phyloP scores from a whole-genome alignment of 2,113 vertebrate genomes.

The Pseudopodoces humilis region DNA sequence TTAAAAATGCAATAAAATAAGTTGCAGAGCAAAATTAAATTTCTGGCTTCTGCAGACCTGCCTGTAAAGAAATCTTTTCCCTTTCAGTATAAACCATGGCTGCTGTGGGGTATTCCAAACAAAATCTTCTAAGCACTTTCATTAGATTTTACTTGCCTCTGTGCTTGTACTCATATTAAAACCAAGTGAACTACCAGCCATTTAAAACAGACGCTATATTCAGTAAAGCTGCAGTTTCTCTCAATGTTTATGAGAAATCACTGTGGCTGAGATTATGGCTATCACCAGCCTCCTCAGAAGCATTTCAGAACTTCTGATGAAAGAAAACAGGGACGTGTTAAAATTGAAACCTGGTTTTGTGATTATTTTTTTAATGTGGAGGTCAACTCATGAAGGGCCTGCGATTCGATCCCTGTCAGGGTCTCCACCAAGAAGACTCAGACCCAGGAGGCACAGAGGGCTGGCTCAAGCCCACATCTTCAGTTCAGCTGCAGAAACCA shows the following conservation, averaged over 20 bases:
- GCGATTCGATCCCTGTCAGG: background rate
- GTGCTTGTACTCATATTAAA: slow-evolving; percentile 43
- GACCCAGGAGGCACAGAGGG: background rate
- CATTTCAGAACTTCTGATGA: slow-evolving; percentile 35
- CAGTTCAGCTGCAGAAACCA: background rate
- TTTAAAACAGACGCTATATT: slow-evolving; percentile 53
- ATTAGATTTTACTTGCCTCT: slow-evolving; percentile 63
- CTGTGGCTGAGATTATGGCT: slow-evolving; percentile 43
- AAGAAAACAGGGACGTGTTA: background rate
- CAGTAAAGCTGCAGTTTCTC: slow-evolving; percentile 40
- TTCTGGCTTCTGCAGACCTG: slow-evolving; percentile 69
- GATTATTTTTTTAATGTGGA: background rate
- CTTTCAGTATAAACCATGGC: background rate
- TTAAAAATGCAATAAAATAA: slow-evolving; percentile 85
- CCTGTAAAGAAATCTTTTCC: slow-evolving; percentile 59
- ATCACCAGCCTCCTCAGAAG: slow-evolving; percentile 47
- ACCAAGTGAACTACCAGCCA: slow-evolving; percentile 50
- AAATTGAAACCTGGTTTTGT: slow-evolving; percentile 19
- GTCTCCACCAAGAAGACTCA: background rate
- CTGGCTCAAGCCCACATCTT: background rate
- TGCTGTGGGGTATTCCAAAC: slow-evolving; percentile 50
- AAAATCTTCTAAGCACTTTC: slow-evolving; percentile 62
- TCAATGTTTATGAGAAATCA: slow-evolving; percentile 21
- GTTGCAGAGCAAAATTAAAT: slow-evolving; percentile 78
- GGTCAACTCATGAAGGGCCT: background rate